A percentile compares a stretch with the other conserved stretches of the same genome.
These are phyloP conservation scores for Penelope pileata DNA, from an alignment of 2,113 vertebrate genomes.

Conservation along the genomic window DNA sequence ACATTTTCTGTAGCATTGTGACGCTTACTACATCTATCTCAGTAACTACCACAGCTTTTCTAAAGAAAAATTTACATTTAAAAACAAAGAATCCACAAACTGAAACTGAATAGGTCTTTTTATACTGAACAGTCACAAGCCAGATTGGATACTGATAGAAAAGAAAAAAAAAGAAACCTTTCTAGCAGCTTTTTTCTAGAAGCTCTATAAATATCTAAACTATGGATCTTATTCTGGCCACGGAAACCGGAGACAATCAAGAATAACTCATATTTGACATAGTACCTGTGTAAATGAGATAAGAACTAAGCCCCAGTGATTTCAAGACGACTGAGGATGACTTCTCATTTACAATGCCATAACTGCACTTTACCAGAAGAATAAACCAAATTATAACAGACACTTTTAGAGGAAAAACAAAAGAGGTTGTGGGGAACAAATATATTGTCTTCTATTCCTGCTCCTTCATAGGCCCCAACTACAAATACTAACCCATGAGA, in stretches of 20 bases:
- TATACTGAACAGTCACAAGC: not conserved
- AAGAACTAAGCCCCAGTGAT: not conserved
- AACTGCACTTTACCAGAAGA: not conserved
- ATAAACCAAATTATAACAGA: not conserved
- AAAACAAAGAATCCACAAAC: not conserved
- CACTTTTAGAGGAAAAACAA: not conserved
- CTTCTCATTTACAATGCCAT: not conserved
- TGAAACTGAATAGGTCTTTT: not conserved
- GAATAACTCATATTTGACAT: not conserved
- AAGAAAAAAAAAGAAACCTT: not conserved
- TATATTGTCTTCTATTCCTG: not conserved
- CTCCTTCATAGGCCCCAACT: not conserved
- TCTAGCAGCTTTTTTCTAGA: not conserved
- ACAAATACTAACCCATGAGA: not conserved
- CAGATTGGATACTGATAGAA: not conserved
- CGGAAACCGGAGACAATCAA: not conserved
- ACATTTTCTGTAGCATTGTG: not conserved
- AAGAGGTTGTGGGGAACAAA: not conserved
- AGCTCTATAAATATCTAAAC: not conserved
- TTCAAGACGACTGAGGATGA: not conserved
- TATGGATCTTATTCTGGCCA: not conserved
- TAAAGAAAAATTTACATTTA: not conserved
- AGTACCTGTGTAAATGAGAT: not conserved
- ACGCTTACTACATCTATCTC: not conserved
- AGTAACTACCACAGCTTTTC: not conserved